A percentile compares a stretch with the other conserved stretches of the same genome.
These are phyloP conservation scores for Athalia rosae DNA, from an alignment of 2,888 invertebrate species.

Conservation along the genomic window DNA sequence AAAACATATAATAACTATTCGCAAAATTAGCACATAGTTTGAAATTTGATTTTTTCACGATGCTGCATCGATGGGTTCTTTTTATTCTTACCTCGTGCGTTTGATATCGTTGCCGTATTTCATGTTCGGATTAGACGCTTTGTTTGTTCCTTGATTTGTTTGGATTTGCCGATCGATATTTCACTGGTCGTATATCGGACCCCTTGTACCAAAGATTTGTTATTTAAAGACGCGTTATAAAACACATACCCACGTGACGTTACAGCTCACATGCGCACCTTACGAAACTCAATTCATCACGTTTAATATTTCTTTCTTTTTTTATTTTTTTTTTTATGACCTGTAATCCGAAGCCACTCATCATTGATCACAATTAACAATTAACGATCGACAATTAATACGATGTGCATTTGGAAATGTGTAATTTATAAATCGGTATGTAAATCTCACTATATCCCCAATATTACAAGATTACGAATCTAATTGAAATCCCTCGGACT, in stretches of 20 bases:
- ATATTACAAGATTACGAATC: no score
- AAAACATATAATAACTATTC: no score
- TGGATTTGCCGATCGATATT: slow-evolving; percentile 43
- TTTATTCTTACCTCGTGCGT: background rate
- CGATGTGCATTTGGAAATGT: no score
- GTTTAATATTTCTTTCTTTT: background rate
- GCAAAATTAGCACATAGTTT: background rate
- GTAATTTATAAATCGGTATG: no score
- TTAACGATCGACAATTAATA: background rate
- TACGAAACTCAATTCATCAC: slow-evolving; percentile 21
- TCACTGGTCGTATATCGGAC: slow-evolving; percentile 37
- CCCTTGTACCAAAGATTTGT: slow-evolving; percentile 38
- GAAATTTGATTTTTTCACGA: no score
- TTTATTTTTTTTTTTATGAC: background rate
- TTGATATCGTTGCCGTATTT: slow-evolving; percentile 47
- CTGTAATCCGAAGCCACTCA: background rate
- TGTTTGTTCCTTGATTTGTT: slow-evolving; percentile 47
- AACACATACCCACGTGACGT: background rate
- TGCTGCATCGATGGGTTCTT: background rate
- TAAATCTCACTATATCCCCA: no score
- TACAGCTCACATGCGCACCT: background rate
- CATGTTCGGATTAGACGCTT: slow-evolving; percentile 45
- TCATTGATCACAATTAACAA: background rate
- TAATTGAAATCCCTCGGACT: no score
- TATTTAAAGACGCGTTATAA: slow-evolving; percentile 41